Evolutionary conservation across 2,797 vertebrate genomes (phyloP), one percentile per base, ranked within the genome.

Genomic region (Orestias chungarensis): DNA sequence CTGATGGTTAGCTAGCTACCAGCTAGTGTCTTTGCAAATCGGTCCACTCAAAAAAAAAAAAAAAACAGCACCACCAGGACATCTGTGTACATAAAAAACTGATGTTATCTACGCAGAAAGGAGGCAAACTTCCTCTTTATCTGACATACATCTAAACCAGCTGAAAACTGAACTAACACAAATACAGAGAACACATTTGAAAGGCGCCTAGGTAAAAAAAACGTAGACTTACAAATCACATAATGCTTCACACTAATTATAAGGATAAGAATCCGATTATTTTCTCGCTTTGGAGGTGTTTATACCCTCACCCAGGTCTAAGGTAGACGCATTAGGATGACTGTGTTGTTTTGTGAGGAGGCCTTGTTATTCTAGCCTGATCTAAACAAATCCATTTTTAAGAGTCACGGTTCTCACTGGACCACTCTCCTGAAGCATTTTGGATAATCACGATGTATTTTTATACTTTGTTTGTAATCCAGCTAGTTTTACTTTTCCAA

Each of bases 131-230:
- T 46, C 25, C 43, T 44, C 12, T 65, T 46, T 64, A 59, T 35
- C 57, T 64, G 42, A 44, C 62, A 64, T 43, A 43, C 40, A 64
- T 64, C 62, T 64, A 38, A 31, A 20, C 17, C 10, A 59, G 55
- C 55, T 59, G 17, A 59, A 59, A 59, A 38, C 57, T 23, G 18
- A 1, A n/a, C n/a, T 9, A 59, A 59, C 20, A 23, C 18, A 49
- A 49, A 8, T 35, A 23, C 6, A 35, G 31, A 59, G 47, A 46
- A 46, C 17, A 43, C 2, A 46, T 33, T 31, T 66, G 9, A 9
- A 66, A 1, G 27, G 25, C 25, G 18, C 46, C 29, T 44, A 20
- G 62, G 25, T 43, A 55, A 4, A 15, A 31, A 61, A 61, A 57
- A 33, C 0, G 18, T 9, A 44, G 42, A 42, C 42, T 23, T 46